A percentile compares a stretch with the other conserved stretches of the same genome.
Conservation (phyloP, 2,888 invertebrate genomes). For the Lasioglossum calceatum region DNA sequence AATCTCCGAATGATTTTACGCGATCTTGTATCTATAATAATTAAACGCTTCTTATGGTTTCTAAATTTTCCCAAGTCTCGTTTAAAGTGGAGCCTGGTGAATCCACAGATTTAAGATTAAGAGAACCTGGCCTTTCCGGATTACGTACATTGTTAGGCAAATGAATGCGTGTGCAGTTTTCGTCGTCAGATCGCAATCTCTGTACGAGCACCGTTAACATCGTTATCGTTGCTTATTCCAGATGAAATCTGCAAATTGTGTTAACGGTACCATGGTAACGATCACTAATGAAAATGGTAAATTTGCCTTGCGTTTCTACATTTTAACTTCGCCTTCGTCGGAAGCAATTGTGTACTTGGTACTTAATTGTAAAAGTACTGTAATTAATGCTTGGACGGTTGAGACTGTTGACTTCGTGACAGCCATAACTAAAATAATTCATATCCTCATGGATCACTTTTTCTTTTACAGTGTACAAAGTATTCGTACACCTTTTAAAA, state of each 20-base stretch:
- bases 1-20: background rate
- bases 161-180: slow-evolving; percentile 69
- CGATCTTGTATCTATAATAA: background rate
- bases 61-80: background rate
- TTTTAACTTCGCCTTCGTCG: background rate
- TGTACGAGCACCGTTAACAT: slow-evolving; percentile 64
- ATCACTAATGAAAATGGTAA: background rate
- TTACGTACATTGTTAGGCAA: slow-evolving; percentile 69
- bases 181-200: slow-evolving; percentile 57
- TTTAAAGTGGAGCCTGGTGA: background rate
- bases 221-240: slow-evolving; percentile 35
- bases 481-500: too few relatives aligned
- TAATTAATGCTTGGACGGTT: background rate
- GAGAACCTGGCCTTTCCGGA: slow-evolving; percentile 58
- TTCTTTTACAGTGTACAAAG: too few relatives aligned
- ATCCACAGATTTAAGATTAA: slow-evolving; percentile 21
- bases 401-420: too few relatives aligned
- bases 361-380: background rate
- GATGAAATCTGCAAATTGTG: slow-evolving; percentile 21
- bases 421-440: too few relatives aligned
- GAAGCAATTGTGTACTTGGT: background rate
- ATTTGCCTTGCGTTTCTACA: background rate
- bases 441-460: too few relatives aligned
- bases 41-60: background rate
- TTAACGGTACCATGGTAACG: slow-evolving; percentile 1